Evolutionary conservation across 2,797 vertebrate genomes (phyloP).

Genomic region (Thamnophis elegans): DNA sequence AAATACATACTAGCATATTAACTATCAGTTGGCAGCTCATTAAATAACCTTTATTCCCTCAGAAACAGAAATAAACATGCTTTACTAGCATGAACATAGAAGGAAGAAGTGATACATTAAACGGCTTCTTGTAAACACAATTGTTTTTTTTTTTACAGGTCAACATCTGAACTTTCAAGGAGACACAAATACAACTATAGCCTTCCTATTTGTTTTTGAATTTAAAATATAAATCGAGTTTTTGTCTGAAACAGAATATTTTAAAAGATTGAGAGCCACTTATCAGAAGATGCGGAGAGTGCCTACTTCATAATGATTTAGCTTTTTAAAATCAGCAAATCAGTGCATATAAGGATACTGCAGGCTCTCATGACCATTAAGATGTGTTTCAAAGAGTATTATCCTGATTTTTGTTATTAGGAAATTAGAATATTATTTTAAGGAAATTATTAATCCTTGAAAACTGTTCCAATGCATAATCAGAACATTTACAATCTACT

Average conservation of each 20-base stretch:
- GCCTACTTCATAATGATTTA: slow-evolving; percentile 40
- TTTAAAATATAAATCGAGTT: neutral
- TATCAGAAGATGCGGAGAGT: slow-evolving; percentile 18
- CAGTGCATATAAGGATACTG: slow-evolving; percentile 12
- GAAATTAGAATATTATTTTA: slow-evolving; percentile 30
- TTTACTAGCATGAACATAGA: neutral
- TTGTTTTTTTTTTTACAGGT: slow-evolving; percentile 11
- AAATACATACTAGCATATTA: neutral
- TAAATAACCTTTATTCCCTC: neutral
- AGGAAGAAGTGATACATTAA: slow-evolving; percentile 1
- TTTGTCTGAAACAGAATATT: slow-evolving; percentile 13
- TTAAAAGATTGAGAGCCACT: slow-evolving; percentile 39
- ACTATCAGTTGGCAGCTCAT: neutral
- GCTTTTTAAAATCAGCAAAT: slow-evolving; percentile 42
- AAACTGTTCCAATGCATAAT: slow-evolving; percentile 35
- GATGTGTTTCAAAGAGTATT: slow-evolving; percentile 19
- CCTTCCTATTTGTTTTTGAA: slow-evolving; percentile 23
- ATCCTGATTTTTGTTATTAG: slow-evolving; percentile 40
- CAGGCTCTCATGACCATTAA: slow-evolving; percentile 16
- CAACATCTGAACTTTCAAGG: slow-evolving; percentile 22
- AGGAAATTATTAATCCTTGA: slow-evolving; percentile 38
- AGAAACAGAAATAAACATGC: neutral
- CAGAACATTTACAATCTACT: slow-evolving; percentile 34
- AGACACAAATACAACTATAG: slow-evolving; percentile 7
- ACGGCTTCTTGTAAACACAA: slow-evolving; percentile 15